phyloP scores from a whole-genome alignment of 2,113 vertebrate species.

The Hylia prasina region DNA sequence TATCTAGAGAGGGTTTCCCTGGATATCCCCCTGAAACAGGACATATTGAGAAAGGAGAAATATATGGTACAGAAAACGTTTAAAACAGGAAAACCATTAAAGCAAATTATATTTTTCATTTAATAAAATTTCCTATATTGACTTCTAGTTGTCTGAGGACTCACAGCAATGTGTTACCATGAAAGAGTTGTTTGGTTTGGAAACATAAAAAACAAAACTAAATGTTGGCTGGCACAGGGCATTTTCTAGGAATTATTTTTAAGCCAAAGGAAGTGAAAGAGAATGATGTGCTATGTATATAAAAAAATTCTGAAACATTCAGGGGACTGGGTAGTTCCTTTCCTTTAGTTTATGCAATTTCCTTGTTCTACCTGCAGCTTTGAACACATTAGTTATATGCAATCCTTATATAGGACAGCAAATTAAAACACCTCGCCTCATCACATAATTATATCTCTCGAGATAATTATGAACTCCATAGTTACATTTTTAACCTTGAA shows the following conservation, averaged over 20 bases:
- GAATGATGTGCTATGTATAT: neutral
- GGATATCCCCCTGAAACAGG: neutral
- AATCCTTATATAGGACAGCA: neutral
- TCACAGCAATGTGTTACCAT: neutral
- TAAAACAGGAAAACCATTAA: neutral
- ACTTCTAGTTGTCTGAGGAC: neutral
- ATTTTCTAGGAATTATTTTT: neutral
- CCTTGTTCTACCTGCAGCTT: neutral
- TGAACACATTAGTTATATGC: neutral
- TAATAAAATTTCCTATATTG: neutral
- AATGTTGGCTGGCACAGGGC: neutral
- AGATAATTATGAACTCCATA: slow-evolving; percentile 1
- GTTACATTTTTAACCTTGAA: slow-evolving; percentile 10
- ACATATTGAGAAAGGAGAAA: neutral
- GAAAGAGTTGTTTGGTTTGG: neutral
- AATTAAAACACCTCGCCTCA: slow-evolving; percentile 3
- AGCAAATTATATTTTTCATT: neutral
- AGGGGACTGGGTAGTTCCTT: neutral
- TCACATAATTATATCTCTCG: slow-evolving; percentile 4
- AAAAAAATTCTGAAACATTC: neutral
- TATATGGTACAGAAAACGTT: neutral
- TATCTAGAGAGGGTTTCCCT: neutral
- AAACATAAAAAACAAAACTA: neutral
- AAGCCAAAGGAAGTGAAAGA: neutral
- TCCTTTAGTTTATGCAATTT: neutral